phyloP scores from a whole-genome alignment of 2,888 invertebrate species.

The Drosophila algonquin region DNA sequence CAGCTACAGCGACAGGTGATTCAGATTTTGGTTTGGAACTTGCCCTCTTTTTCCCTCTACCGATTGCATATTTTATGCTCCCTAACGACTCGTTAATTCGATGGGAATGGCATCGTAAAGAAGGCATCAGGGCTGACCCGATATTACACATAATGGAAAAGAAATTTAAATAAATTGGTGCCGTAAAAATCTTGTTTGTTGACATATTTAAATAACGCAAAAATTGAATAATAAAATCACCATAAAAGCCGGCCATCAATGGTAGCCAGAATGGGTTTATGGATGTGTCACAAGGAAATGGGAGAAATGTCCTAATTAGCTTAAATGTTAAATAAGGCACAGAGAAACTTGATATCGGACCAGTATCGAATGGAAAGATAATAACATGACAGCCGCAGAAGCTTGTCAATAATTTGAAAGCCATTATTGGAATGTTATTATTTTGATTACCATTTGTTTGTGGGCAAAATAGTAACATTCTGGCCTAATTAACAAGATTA shows the following conservation, averaged over 20 bases:
- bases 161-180: constrained; percentile 31
- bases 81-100: constrained; percentile 62
- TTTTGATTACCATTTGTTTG: not conserved
- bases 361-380: not conserved
- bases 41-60: constrained; percentile 22
- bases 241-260: constrained; percentile 1
- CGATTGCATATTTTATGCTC: constrained; percentile 42
- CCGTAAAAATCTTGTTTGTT: constrained; percentile 37
- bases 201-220: constrained; percentile 40
- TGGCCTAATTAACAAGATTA: not conserved
- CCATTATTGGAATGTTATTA: not conserved
- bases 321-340: not conserved
- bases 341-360: too few species aligned
- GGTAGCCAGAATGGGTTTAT: not conserved
- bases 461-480: not conserved
- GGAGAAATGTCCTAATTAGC: constrained; percentile 2
- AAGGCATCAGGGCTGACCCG: constrained; percentile 30
- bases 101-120: constrained; percentile 45
- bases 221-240: constrained; percentile 44
- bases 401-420: not conserved
- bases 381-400: not conserved
- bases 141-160: constrained; percentile 24
- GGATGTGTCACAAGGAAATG: not conserved
- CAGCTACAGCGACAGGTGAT: constrained; percentile 31
- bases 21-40: constrained; percentile 15